Conservation (phyloP, 1,140 invertebrate genomes). For the Diachasma alloeum region DNA sequence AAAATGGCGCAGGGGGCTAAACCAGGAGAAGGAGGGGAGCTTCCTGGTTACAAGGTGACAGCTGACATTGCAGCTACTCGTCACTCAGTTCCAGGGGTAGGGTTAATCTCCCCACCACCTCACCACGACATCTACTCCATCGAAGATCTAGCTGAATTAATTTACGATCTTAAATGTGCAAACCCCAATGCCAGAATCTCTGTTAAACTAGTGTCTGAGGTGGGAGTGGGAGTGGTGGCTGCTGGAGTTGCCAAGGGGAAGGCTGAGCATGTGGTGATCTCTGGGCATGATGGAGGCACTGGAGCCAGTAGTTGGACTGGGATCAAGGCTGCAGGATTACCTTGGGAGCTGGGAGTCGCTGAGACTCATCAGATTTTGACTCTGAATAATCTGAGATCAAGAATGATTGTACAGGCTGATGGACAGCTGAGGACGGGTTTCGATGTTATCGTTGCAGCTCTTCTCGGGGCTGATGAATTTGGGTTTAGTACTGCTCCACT, state of each 20-base stretch:
- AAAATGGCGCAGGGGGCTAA: constrained; percentile 99
- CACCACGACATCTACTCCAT: constrained; percentile 99
- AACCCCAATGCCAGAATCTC: constrained; percentile 96
- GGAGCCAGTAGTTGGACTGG: constrained; percentile 98
- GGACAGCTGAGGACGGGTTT: constrained; percentile 94
- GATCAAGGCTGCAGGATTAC: constrained; percentile 93
- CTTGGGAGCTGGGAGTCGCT: constrained; percentile 97
- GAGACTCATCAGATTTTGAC: constrained; percentile 98
- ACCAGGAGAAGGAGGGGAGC: constrained; percentile 93
- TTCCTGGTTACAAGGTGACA: constrained; percentile 87
- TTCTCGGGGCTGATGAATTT: constrained; percentile 97
- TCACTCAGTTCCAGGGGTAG: constrained; percentile 97
- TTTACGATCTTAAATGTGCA: constrained; percentile 98
- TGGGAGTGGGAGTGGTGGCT: constrained; percentile 97
- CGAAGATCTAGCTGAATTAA: constrained; percentile 97
- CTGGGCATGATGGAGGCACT: constrained; percentile 98
- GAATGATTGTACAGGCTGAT: constrained; percentile 94
- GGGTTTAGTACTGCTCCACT: constrained; percentile 98
- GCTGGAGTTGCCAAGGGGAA: constrained; percentile 99
- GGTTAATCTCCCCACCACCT: constrained; percentile 96
- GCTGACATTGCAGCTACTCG: constrained; percentile 94
- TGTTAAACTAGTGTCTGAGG: constrained; percentile 98
- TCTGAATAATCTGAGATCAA: constrained; percentile 93
- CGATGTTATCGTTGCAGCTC: constrained; percentile 95
- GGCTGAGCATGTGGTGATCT: constrained; percentile 98